phyloP scores from a whole-genome alignment of 2,113 vertebrate genomes.

The Xiphorhynchus elegans region DNA sequence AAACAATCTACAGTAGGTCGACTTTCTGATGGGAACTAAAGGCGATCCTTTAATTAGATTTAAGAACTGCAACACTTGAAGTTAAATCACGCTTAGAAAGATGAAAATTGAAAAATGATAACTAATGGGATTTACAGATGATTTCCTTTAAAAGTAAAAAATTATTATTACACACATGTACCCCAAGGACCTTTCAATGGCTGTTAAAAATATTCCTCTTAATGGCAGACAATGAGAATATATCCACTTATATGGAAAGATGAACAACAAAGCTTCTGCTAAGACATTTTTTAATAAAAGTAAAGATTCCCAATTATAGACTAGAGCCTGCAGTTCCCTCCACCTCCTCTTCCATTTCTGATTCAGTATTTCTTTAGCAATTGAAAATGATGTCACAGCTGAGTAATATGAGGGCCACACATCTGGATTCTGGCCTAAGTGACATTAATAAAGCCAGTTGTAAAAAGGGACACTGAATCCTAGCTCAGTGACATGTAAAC shows the following conservation, averaged over 20 bases:
- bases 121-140: constrained; percentile 47
- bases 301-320: constrained; percentile 6
- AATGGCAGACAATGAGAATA: constrained; percentile 46
- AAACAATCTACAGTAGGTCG: neutral
- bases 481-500: fast-evolving
- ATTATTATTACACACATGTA: constrained; percentile 6
- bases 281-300: constrained; percentile 15
- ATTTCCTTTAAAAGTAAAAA: constrained; percentile 49
- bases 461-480: neutral
- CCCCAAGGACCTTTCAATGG: constrained; percentile 33
- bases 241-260: constrained; percentile 31
- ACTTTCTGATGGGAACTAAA: constrained; percentile 15
- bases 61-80: constrained; percentile 41
- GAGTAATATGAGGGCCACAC: neutral
- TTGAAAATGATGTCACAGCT: neutral
- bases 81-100: constrained; percentile 56
- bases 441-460: neutral
- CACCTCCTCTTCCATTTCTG: neutral
- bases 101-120: constrained; percentile 33
- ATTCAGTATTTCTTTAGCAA: neutral
- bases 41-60: constrained; percentile 49
- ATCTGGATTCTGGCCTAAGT: neutral
- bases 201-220: constrained; percentile 52
- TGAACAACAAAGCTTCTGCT: constrained; percentile 32
- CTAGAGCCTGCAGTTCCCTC: neutral